phyloP scores from a whole-genome alignment of 2,888 invertebrate genomes.

The Dysmachus trigonus region DNA sequence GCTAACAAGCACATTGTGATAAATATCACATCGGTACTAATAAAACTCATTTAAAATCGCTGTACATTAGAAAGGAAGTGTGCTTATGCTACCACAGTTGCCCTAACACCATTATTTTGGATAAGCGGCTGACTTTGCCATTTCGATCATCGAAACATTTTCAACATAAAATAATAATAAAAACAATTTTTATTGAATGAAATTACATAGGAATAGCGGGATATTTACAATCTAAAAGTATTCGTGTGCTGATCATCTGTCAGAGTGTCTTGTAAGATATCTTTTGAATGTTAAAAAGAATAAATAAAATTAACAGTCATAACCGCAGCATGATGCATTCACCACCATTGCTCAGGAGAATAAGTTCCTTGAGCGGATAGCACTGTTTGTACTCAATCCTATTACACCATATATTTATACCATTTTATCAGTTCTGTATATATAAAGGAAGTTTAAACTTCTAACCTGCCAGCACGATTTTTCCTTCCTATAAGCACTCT shows the following conservation, averaged over 20 bases:
- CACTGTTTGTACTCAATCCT: neutral
- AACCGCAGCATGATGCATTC: neutral
- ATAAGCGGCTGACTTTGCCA: conserved; percentile 19
- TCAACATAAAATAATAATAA: neutral
- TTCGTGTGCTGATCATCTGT: conserved; percentile 48
- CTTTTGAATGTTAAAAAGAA: neutral
- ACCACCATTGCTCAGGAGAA: neutral
- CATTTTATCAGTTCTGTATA: neutral
- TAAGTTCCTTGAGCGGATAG: neutral
- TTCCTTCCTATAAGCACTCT: conserved; percentile 37
- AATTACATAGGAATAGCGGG: neutral
- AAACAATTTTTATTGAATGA: neutral
- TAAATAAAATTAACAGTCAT: neutral
- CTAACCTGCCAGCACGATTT: neutral
- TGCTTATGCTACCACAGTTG: conserved; percentile 41
- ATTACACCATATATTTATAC: neutral
- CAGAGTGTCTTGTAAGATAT: conserved; percentile 48
- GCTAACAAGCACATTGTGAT: neutral
- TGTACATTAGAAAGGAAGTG: conserved; percentile 38
- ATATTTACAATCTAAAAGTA: neutral
- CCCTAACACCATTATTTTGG: neutral
- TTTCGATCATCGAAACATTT: neutral
- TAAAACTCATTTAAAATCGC: neutral
- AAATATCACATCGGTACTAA: neutral
- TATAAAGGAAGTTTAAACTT: neutral